Conservation (phyloP, 2,888 invertebrate genomes). For the Drosophila lutescens region DNA sequence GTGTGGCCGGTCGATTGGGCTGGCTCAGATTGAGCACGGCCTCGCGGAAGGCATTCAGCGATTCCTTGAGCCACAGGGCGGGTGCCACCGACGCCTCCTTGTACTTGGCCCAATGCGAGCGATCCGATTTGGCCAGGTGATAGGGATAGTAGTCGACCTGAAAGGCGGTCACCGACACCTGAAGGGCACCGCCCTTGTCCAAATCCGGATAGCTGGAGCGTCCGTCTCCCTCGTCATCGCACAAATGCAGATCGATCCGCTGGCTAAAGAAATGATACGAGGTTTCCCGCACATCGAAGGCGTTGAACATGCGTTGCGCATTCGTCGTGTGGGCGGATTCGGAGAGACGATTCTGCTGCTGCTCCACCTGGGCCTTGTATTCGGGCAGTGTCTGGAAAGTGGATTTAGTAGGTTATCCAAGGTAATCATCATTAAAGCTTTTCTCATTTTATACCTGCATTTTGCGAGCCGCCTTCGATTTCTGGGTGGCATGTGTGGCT, state of each 20-base stretch:
- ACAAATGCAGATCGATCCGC: constrained; percentile 97
- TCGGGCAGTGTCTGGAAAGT: constrained; percentile 87
- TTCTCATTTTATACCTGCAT: constrained; percentile 86
- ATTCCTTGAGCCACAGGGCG: constrained; percentile 94
- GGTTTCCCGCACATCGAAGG: constrained; percentile 97
- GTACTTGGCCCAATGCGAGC: constrained; percentile 95
- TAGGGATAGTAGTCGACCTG: constrained; percentile 98
- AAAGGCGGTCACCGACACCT: constrained; percentile 94
- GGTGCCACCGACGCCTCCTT: constrained; percentile 92
- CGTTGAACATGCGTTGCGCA: constrained; percentile 89
- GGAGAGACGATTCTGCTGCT: constrained; percentile 83
- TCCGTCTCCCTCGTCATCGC: constrained; percentile 96
- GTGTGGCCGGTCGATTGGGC: constrained; percentile 85
- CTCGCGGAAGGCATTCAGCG: constrained; percentile 91
- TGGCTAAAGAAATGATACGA: constrained; percentile 98
- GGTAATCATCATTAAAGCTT: too few relatives aligned
- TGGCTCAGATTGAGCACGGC: constrained; percentile 91
- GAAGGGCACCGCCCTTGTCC: constrained; percentile 95
- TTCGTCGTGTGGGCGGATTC: constrained; percentile 82
- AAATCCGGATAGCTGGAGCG: constrained; percentile 93
- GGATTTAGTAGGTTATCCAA: background rate
- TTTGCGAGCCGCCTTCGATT: constrained; percentile 93
- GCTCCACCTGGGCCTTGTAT: constrained; percentile 89
- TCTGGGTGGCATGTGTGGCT: constrained; percentile 90
- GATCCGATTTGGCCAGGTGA: constrained; percentile 94